Base-by-base conservation (phyloP, 2,113 vertebrate genomes). In the Psophia crepitans region DNA sequence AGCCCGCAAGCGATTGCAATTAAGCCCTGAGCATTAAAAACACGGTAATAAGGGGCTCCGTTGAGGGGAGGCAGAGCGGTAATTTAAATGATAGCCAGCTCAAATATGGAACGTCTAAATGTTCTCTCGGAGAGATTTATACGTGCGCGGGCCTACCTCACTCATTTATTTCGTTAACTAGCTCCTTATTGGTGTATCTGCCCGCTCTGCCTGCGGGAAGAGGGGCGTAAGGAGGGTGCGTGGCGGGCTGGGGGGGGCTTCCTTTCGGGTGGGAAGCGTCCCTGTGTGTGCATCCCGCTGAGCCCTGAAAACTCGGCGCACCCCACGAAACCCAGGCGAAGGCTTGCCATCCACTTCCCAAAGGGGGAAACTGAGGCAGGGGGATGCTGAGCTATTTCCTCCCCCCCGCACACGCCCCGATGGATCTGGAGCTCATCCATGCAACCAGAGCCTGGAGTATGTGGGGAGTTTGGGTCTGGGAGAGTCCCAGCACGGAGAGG, bases 21-120 rank as follows among this genome's bases (percentile, higher is more conserved):
- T 98, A 98, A 97, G 89, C 94, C 75, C 74, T 3, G 87, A 97
- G 97, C 97, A 97, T 97, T 96, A 97, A 98, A 97, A 89, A 88
- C 95, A 85, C 0, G 26, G 96, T 97, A 97, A 98, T 97, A 90
- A 98, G 96, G 91, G 97, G 93, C 94, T 91, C 92, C 35, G 70
- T 95, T n/a, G 90, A 70, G 88, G 78, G 97, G 96, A 98, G 97
- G 97, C 96, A 96, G 98, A 96, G 95, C 43, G 44, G 97, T 95
- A 91, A 97, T 98, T 98, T 97, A 97, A 97, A 97, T 94, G 97
- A 97, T 97, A 96, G 95, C 97, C 96, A 94, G 96, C 96, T 96
- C 74, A 66, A 97, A 97, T 95, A 91, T 92, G 97, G 97, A 97
- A 97, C 26, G 27, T 96, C 97, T 97, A 89, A 97, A 95, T 68